These are phyloP conservation scores for Matsumurasca onukii DNA, from an alignment of 1,140 invertebrate genomes.

Conservation along the genomic window DNA sequence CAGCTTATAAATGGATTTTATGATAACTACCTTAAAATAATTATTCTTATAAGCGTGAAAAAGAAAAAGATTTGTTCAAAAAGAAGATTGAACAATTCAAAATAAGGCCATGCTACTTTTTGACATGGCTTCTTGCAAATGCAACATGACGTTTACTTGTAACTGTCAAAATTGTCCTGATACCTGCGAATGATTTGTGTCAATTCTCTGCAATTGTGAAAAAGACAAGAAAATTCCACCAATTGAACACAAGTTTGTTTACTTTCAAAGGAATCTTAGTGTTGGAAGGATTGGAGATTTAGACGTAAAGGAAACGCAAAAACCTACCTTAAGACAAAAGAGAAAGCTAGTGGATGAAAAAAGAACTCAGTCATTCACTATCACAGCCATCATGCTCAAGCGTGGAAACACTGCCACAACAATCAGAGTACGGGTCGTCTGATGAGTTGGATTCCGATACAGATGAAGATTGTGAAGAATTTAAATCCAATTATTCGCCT, in stretches of 20 bases:
- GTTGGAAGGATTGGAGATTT: conserved; percentile 5
- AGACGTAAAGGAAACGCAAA: neutral
- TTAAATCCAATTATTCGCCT: neutral
- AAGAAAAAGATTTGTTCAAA: conserved; percentile 17
- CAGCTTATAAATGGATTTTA: conserved; percentile 7
- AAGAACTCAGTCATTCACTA: neutral
- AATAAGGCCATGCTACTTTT: conserved; percentile 12
- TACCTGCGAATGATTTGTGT: conserved; percentile 4
- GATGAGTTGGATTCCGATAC: neutral
- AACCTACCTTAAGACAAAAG: neutral
- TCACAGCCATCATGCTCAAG: conserved; percentile 9
- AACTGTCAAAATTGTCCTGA: conserved; percentile 10
- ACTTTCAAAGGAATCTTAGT: conserved; percentile 13
- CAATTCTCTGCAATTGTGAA: conserved; percentile 8
- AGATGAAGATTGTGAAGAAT: neutral
- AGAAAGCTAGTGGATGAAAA: neutral
- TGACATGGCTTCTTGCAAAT: conserved; percentile 14
- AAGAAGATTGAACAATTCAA: conserved; percentile 14
- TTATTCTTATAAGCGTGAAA: conserved; percentile 8
- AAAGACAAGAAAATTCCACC: conserved; percentile 15
- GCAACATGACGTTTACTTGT: conserved; percentile 6
- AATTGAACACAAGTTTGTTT: conserved; percentile 17
- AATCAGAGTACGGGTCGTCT: too few relatives aligned
- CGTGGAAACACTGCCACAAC: neutral
- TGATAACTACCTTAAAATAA: conserved; percentile 5